Conservation (phyloP, 2,797 vertebrate genomes). For the Dendrocincla fuliginosa region DNA sequence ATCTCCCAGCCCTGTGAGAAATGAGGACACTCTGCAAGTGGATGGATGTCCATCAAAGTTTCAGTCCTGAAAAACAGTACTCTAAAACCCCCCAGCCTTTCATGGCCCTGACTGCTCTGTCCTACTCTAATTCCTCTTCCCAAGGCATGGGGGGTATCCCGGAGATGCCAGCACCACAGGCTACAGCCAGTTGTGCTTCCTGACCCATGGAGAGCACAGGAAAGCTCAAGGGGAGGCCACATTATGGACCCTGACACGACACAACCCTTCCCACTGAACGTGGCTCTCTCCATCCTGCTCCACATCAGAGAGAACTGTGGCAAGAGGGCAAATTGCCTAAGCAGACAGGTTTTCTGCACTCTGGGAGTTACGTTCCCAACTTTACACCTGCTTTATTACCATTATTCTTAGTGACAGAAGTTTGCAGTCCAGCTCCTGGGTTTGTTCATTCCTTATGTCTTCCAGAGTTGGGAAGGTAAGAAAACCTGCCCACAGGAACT, state of each 20-base stretch:
- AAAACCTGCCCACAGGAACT: not conserved
- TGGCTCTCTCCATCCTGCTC: not conserved
- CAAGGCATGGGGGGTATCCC: accelerated
- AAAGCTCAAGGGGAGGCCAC: not conserved
- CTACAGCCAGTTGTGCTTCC: not conserved
- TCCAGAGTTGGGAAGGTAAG: not conserved
- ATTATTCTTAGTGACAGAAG: not conserved
- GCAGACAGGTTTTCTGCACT: not conserved
- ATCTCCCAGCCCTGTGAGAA: not conserved
- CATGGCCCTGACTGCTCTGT: not conserved
- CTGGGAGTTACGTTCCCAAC: not conserved
- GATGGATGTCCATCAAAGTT: not conserved
- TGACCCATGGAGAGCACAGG: not conserved
- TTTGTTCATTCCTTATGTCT: not conserved
- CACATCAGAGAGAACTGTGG: not conserved
- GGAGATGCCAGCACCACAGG: not conserved
- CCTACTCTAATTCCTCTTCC: not conserved
- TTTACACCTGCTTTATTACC: not conserved
- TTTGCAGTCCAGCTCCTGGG: not conserved
- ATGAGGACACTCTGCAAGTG: accelerated
- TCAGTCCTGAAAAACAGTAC: not conserved
- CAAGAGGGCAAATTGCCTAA: not conserved
- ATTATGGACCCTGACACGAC: too few species aligned
- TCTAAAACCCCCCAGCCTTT: accelerated
- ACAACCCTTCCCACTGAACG: not conserved